Evolutionary conservation across 2,113 vertebrate genomes (phyloP).

Genomic region (Tupaia chinensis): DNA sequence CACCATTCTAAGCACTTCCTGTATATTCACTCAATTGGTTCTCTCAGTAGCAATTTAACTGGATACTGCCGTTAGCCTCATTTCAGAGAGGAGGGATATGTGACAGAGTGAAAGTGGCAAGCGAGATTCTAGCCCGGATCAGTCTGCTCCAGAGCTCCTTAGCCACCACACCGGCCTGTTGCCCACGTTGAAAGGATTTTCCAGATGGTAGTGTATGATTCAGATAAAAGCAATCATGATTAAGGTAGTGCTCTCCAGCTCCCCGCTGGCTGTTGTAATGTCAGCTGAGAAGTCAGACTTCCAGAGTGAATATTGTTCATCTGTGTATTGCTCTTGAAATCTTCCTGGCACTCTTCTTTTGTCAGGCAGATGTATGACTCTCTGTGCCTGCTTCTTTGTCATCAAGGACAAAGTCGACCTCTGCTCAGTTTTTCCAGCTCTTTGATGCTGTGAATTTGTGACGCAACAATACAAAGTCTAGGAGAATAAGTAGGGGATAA

Average conservation of each 20-base stretch:
- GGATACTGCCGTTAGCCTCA: not conserved
- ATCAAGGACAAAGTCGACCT: not conserved
- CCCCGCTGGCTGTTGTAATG: not conserved
- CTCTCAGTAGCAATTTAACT: not conserved
- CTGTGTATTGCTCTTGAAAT: not conserved
- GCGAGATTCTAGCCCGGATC: not conserved
- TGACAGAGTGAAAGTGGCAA: not conserved
- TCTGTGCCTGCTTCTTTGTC: not conserved
- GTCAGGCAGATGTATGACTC: not conserved
- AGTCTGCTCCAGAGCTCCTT: not conserved
- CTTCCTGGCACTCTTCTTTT: not conserved
- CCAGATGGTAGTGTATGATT: not conserved
- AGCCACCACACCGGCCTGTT: not conserved
- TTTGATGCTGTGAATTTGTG: not conserved
- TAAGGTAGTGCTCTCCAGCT: not conserved
- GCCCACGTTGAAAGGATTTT: not conserved
- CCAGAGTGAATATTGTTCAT: not conserved
- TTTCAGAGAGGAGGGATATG: not conserved
- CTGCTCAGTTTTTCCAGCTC: not conserved
- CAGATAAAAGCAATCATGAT: not conserved
- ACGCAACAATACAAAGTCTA: not conserved
- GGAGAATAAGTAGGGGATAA: not conserved
- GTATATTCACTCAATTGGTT: not conserved
- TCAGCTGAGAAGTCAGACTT: not conserved
- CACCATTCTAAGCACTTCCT: not conserved